Conservation (phyloP, 2,113 vertebrate genomes). For the Cebidichthys violaceus region DNA sequence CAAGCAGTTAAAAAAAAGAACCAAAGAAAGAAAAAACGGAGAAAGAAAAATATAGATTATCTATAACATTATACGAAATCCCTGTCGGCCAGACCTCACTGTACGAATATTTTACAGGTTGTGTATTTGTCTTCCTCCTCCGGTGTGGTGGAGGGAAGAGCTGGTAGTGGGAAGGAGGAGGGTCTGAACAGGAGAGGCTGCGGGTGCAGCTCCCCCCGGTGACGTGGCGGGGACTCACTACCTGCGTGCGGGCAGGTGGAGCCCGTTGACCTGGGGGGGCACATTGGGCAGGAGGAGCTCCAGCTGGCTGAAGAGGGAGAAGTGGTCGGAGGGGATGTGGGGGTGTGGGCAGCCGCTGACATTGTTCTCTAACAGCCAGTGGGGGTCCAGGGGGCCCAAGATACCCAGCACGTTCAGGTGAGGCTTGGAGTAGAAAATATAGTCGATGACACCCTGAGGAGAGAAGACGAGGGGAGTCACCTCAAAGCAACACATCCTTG, state of each 20-base stretch:
- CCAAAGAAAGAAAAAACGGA: conserved; percentile 82
- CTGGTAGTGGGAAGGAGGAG: conserved; percentile 83
- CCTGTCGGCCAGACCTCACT: conserved; percentile 95
- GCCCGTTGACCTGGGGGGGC: conserved; percentile 92
- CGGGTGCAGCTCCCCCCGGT: conserved; percentile 84
- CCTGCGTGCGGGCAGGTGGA: conserved; percentile 97
- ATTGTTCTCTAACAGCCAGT: conserved; percentile 98
- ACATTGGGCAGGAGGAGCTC: conserved; percentile 96
- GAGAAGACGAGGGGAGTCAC: conserved; percentile 32
- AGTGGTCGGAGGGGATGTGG: conserved; percentile 98
- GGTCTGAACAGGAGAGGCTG: conserved; percentile 72
- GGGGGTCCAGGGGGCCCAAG: conserved; percentile 95
- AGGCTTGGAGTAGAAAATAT: conserved; percentile 99
- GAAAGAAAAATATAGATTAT: conserved; percentile 88
- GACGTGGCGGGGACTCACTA: conserved; percentile 89
- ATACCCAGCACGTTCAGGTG: conserved; percentile 96
- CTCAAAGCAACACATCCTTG: neutral
- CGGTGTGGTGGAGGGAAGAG: conserved; percentile 71
- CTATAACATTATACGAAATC: conserved; percentile 91
- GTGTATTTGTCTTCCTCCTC: conserved; percentile 86
- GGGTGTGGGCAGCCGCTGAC: conserved; percentile 97
- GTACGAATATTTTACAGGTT: conserved; percentile 86
- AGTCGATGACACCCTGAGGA: conserved; percentile 97
- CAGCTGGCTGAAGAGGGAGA: conserved; percentile 98
- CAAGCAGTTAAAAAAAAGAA: conserved; percentile 85